Conservation (phyloP, 1,140 invertebrate species). For the Tribolium madens region DNA sequence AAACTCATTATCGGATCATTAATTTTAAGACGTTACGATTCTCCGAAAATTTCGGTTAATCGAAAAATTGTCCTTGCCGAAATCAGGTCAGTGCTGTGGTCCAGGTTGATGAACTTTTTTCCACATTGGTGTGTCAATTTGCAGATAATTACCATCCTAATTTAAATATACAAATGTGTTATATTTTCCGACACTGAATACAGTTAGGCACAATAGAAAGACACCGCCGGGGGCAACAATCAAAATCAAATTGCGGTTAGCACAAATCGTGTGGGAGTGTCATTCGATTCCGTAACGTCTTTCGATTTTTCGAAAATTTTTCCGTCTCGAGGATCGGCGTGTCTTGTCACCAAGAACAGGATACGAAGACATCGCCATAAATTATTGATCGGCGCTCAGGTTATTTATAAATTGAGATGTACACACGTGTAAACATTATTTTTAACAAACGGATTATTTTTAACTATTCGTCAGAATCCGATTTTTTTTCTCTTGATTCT, state of each 20-base stretch:
- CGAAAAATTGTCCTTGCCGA: conserved; percentile 10
- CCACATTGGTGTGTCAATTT: conserved; percentile 5
- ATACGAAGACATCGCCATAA: conserved; percentile 23
- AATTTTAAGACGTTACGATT: conserved; percentile 12
- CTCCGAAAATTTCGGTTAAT: conserved; percentile 7
- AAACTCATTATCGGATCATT: conserved; percentile 14
- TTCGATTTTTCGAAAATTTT: conserved; percentile 8
- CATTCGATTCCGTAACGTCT: neutral
- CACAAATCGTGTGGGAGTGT: conserved; percentile 13
- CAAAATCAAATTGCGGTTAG: conserved; percentile 13
- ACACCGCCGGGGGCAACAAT: conserved; percentile 20
- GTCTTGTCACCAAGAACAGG: conserved; percentile 26
- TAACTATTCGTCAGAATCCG: conserved; percentile 12
- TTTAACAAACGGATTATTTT: conserved; percentile 25
- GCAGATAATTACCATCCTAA: conserved; percentile 27
- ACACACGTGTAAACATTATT: conserved; percentile 35
- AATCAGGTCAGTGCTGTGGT: conserved; percentile 23
- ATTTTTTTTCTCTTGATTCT: neutral
- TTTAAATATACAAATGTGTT: conserved; percentile 28
- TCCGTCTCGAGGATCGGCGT: neutral
- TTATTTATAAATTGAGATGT: conserved; percentile 39
- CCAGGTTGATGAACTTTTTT: conserved; percentile 29
- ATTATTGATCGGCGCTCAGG: conserved; percentile 33
- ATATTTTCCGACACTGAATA: conserved; percentile 17
- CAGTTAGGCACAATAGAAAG: conserved; percentile 23